Evolutionary conservation across 2,113 vertebrate species (phyloP), one percentile per base, ranked within the genome.

Genomic region (Ovibos moschatus): DNA sequence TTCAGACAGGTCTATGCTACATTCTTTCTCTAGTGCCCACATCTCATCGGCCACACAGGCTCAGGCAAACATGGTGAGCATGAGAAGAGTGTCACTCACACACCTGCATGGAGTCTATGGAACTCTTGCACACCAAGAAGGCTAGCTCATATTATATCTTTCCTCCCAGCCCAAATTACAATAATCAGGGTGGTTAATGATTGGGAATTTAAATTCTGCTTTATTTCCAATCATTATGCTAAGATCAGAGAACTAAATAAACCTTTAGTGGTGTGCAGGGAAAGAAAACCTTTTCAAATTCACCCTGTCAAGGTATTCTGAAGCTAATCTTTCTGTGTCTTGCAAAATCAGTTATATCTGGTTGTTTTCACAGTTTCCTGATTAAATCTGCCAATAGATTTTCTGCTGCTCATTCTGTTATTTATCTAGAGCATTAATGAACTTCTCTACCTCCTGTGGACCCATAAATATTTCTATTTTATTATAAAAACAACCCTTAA

Each of bases 381-480:
- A 97, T 98, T 98, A 98, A 93, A 98, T 88, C 85, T 98, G 91
- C 89, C 86, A 95, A 64, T 95, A 97, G 71, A 86, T 92, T 97
- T 98, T 98, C 84, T 60, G 76, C 60, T 89, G 36, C 55, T 98
- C 96, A n/a, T 94, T 98, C 94, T 97, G 57, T 79, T 98, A 97
- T 97, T 96, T 95, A 97, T 97, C 40, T 47, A 94, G 89, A 98
- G 58, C 91, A 95, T 98, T 98, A 98, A 97, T 95, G 96, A 98
- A 97, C 95, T 95, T 96, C 88, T 97, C 74, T 58, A 92, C 92
- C 95, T 98, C 98, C 96, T 97, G 97, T 82, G 91, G 96, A 97
- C 96, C 93, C 95, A 97, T 98, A 97, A 98, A 97, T 97, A 97
- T 97, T 98, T 98, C 60, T 97, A 82, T 96, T 98, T 97, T 98